These are phyloP conservation scores for Chaenocephalus aceratus DNA, from an alignment of 2,113 vertebrate species.

Conservation along the genomic window DNA sequence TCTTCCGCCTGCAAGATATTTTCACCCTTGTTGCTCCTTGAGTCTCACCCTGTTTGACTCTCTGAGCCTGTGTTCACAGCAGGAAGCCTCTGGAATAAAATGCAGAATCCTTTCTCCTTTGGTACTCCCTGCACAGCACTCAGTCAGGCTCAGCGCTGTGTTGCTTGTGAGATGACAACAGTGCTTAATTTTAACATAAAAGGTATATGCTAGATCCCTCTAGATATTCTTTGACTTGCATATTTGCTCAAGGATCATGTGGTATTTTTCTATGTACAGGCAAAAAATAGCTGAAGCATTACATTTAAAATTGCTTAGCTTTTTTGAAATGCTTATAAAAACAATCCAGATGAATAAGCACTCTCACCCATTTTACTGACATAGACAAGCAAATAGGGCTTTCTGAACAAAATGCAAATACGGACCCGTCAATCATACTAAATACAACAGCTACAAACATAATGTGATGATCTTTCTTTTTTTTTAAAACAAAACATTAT, in stretches of 20 bases:
- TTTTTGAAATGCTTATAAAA: slow-evolving; percentile 31
- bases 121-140: slow-evolving; percentile 51
- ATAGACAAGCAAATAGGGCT: slow-evolving; percentile 31
- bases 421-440: slow-evolving; percentile 1
- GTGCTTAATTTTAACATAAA: slow-evolving; percentile 75
- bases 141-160: slow-evolving; percentile 44
- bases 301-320: slow-evolving; percentile 26
- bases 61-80: slow-evolving; percentile 52
- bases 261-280: slow-evolving; percentile 36
- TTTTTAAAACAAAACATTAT: not conserved
- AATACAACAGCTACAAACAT: not conserved
- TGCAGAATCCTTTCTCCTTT: slow-evolving; percentile 74
- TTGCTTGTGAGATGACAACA: slow-evolving; percentile 67
- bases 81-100: slow-evolving; percentile 69
- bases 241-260: slow-evolving; percentile 53
- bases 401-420: slow-evolving; percentile 21
- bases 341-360: slow-evolving; percentile 40
- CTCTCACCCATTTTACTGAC: slow-evolving; percentile 40
- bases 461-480: not conserved
- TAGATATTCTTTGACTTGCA: slow-evolving; percentile 58
- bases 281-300: slow-evolving; percentile 45
- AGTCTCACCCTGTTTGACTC: slow-evolving; percentile 61
- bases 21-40: slow-evolving; percentile 59
- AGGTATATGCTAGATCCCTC: slow-evolving; percentile 61
- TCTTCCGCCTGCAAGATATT: slow-evolving; percentile 59